Conservation (phyloP, 2,888 invertebrate genomes). For the Polymixis lichenea region DNA sequence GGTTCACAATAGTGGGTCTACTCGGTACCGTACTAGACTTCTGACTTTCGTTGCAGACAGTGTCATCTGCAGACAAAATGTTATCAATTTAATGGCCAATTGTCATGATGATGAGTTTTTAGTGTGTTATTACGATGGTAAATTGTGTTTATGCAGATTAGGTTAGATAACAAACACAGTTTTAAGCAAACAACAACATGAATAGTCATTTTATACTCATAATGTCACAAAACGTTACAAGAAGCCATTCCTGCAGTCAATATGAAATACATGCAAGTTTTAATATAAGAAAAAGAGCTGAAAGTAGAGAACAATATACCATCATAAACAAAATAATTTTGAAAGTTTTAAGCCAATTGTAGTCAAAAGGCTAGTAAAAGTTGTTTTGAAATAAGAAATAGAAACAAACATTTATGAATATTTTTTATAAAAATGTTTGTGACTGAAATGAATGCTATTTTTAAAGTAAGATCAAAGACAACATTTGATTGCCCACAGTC, state of each 20-base stretch:
- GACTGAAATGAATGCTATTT: background rate
- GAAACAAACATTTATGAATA: background rate
- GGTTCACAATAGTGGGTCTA: constrained; percentile 80
- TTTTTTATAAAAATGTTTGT: background rate
- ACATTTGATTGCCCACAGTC: background rate
- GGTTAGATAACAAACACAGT: constrained; percentile 35
- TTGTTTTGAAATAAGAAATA: background rate
- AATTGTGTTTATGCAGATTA: constrained; percentile 54
- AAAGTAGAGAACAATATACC: constrained; percentile 59
- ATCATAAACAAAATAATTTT: constrained; percentile 56
- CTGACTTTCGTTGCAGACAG: constrained; percentile 86
- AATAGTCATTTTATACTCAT: background rate
- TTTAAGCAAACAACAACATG: constrained; percentile 9
- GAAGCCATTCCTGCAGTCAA: constrained; percentile 27
- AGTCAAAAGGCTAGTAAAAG: constrained; percentile 73
- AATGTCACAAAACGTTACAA: constrained; percentile 2
- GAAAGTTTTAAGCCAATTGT: constrained; percentile 57
- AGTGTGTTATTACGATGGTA: constrained; percentile 63
- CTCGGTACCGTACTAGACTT: constrained; percentile 81
- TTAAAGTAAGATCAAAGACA: background rate
- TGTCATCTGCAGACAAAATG: constrained; percentile 88
- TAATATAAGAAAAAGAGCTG: constrained; percentile 12
- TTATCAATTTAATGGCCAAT: constrained; percentile 68
- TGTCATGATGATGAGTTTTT: constrained; percentile 50
- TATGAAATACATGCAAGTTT: constrained; percentile 42